Base-by-base conservation (phyloP, 2,888 invertebrate genomes). In the Phoenoteleia sp. region DNA sequence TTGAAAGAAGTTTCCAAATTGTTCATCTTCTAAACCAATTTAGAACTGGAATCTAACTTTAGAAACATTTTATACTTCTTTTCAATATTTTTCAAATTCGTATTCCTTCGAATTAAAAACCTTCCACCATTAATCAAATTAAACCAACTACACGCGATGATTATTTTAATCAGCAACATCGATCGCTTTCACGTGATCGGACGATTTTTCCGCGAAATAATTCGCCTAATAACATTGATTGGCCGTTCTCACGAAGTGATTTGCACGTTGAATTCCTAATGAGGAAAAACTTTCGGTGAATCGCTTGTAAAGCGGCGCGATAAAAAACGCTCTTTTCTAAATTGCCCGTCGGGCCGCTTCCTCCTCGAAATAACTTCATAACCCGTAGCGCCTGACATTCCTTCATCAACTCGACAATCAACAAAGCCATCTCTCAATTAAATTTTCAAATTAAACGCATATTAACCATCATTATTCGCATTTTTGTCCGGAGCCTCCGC, bases 381-480 rank as follows among this genome's bases (percentile, higher is more conserved):
- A 66, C 15, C 58, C 64, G 17, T 45, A 5, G 45, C 45, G 45
- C 2, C 45, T 15, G 52, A 29, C 79, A 80, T 80, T 80, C 80
- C 52, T 72, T 45, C 74, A 52, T 66, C 62, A 72, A 56, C 45
- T 47, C 62, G 36, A 71, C 56, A 79, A 58, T 77, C 64, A 64
- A 62, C 71, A 36, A 42, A 79, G 64, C 56, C 23, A n/a, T 60
- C 64, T 15, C 56, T 75, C 74, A 71, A 81, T 81, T 81, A 81
- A 81, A 74, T 54, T 67, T 81, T 81, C 60, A 74, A 81, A 81
- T 81, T 74, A 66, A 74, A 81, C 81, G 81, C 81, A 81, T 67
- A 81, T 81, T 81, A 81, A 74, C 81, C 60, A 42, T 74, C 74
- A 81, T 81, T 74, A 67, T 81, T 66, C 66, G 45, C 58, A 71